These are phyloP conservation scores for Brachyptera risi DNA, from an alignment of 2,888 invertebrate genomes.

Conservation along the genomic window DNA sequence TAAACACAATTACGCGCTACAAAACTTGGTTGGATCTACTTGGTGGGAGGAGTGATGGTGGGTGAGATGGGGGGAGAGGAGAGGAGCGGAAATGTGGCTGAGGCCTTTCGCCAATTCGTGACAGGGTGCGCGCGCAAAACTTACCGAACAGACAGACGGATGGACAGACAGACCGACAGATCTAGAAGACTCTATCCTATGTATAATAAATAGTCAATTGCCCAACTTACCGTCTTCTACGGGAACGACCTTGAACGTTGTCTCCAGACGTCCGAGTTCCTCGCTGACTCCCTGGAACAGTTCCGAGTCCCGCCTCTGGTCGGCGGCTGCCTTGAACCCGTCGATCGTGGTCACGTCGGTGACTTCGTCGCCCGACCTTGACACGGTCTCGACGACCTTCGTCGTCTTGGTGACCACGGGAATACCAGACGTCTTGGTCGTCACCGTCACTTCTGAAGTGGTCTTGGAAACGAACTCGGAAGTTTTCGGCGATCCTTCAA, in stretches of 20 bases:
- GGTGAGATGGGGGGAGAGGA: too few relatives aligned
- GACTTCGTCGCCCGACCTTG: not conserved
- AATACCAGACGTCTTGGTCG: conserved; percentile 8
- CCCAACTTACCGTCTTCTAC: conserved; percentile 34
- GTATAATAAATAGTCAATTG: too few relatives aligned
- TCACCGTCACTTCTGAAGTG: not conserved
- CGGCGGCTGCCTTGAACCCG: conserved; percentile 32
- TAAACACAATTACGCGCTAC: too few relatives aligned
- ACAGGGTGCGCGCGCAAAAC: too few relatives aligned
- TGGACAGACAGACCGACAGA: too few relatives aligned
- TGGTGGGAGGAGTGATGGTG: too few relatives aligned
- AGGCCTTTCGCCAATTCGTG: too few relatives aligned
- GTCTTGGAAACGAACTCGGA: not conserved
- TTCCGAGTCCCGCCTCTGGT: conserved; percentile 43
- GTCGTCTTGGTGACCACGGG: conserved; percentile 11
- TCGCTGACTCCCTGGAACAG: conserved; percentile 48
- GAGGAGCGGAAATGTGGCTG: too few relatives aligned
- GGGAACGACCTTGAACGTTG: conserved; percentile 33
- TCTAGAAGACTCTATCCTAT: too few relatives aligned
- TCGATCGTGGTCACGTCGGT: conserved; percentile 32
- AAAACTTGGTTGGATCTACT: too few relatives aligned
- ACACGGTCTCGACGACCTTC: conserved; percentile 2
- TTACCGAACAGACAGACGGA: too few relatives aligned
- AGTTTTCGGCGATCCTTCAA: not conserved
- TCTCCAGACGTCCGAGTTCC: conserved; percentile 43